These are phyloP conservation scores for Ciconia stormi DNA, from an alignment of 2,113 vertebrate species.

Conservation along the genomic window DNA sequence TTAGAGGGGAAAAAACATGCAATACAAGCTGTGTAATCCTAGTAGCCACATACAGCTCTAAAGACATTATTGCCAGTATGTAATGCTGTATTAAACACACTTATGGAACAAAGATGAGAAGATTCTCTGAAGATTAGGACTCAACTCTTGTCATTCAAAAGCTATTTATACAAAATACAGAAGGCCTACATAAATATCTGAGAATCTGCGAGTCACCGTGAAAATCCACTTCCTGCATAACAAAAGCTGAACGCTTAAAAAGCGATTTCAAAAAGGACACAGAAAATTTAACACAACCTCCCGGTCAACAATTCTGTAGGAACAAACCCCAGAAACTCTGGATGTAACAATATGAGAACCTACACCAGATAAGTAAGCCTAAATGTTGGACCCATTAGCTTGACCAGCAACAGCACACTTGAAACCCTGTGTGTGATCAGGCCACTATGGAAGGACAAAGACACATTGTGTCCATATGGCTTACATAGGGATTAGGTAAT, in stretches of 20 bases:
- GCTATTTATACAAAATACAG: background rate
- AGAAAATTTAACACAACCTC: background rate
- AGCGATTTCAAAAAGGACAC: background rate
- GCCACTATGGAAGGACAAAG: background rate
- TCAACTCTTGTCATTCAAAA: background rate
- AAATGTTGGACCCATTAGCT: background rate
- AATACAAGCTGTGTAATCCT: background rate
- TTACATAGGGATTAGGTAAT: constrained; percentile 4
- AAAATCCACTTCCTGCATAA: background rate
- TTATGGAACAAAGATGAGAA: background rate
- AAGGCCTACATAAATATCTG: background rate
- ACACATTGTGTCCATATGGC: background rate
- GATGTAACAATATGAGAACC: background rate
- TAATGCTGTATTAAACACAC: background rate
- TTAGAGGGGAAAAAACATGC: background rate
- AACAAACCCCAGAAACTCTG: background rate
- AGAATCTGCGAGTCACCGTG: background rate
- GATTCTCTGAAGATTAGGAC: background rate
- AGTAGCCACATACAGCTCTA: background rate
- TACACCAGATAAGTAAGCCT: background rate
- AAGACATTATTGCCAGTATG: background rate
- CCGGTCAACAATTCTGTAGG: background rate
- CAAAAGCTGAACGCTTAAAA: background rate
- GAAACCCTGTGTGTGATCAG: background rate
- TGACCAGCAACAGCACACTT: background rate